Evolutionary conservation across 2,888 invertebrate genomes (phyloP), one percentile per base, ranked within the genome.

Genomic region (Amphipoea lucens): DNA sequence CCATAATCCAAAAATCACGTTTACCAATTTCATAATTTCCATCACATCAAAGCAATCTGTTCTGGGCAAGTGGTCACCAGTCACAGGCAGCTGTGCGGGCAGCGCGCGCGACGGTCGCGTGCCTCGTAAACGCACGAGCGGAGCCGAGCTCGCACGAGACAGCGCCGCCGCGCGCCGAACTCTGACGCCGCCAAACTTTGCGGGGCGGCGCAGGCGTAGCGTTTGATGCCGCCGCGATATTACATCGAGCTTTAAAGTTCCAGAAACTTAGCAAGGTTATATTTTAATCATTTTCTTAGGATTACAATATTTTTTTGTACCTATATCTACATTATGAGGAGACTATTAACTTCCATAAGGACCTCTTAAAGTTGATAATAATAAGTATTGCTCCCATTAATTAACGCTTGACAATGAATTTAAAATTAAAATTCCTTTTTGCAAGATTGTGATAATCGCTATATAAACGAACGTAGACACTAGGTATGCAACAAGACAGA

Each of bases 51-150:
- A 93, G 92, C 92, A 93, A 94, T 95, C 93, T 92, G 94, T 94
- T 94, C 92, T 93, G 94, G 93, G 92, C 95, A 94, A 94, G 93
- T 94, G 95, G 92, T 88, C 92, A 91, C 85, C 89, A 86, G 82
- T 88, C 65, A 17, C 40, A 60, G 90, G 93, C 94, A 94, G 94
- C 94, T 89, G 89, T 92, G 92, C 90, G 71, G 76, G 87, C 83
- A 71, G 88, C 90, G 92, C 95, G 95, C 94, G 95, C 95, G 96
- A 86, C 93, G 84, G 95, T 93, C 96, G 96, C 96, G 96, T 96
- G 96, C 95, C 94, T 88, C 92, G 93, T 88, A 91, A 90, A 92
- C 94, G 95, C 95, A 93, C 95, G 96, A 94, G 92, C 89, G 91
- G 78, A 85, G 90, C 94, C 95, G 95, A 95, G 84, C 82, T 85